Conservation (phyloP, 2,888 invertebrate genomes). For the Chelonus formosanus region DNA sequence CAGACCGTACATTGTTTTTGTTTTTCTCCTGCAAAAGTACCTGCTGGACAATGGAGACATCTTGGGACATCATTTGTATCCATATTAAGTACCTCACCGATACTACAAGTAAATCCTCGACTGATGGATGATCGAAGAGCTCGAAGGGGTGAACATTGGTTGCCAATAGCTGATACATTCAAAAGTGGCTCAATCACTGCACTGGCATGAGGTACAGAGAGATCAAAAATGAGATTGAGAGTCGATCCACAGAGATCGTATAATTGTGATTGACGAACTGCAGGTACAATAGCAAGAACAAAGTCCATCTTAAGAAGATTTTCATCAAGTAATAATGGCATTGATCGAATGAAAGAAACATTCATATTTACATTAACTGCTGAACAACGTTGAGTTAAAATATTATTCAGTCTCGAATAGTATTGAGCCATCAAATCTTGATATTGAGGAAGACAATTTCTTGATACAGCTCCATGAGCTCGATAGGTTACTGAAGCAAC, state of each 20-base stretch:
- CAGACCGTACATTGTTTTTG: conserved; percentile 92
- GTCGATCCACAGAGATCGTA: conserved; percentile 96
- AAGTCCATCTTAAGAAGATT: conserved; percentile 92
- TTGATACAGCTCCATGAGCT: conserved; percentile 89
- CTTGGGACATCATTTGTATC: conserved; percentile 90
- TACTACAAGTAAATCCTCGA: conserved; percentile 91
- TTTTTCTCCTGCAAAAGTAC: conserved; percentile 90
- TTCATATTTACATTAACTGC: conserved; percentile 95
- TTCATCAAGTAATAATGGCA: conserved; percentile 82
- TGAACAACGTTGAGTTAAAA: conserved; percentile 91
- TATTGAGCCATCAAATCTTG: conserved; percentile 84
- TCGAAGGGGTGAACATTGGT: conserved; percentile 90
- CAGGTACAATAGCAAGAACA: conserved; percentile 85
- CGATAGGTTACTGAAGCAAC: conserved; percentile 86
- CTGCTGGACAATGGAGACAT: conserved; percentile 96
- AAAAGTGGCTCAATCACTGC: conserved; percentile 88
- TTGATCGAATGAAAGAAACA: conserved; percentile 86
- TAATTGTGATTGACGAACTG: conserved; percentile 87
- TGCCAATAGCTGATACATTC: conserved; percentile 89
- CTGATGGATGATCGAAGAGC: conserved; percentile 85
- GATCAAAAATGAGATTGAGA: conserved; percentile 89
- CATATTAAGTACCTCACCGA: conserved; percentile 94
- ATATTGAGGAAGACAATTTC: conserved; percentile 84
- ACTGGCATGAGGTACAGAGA: conserved; percentile 92
- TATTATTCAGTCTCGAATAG: conserved; percentile 79